Evolutionary conservation across 1,140 invertebrate genomes (phyloP), one percentile per base, ranked within the genome.

Genomic region (Eumeta japonica): DNA sequence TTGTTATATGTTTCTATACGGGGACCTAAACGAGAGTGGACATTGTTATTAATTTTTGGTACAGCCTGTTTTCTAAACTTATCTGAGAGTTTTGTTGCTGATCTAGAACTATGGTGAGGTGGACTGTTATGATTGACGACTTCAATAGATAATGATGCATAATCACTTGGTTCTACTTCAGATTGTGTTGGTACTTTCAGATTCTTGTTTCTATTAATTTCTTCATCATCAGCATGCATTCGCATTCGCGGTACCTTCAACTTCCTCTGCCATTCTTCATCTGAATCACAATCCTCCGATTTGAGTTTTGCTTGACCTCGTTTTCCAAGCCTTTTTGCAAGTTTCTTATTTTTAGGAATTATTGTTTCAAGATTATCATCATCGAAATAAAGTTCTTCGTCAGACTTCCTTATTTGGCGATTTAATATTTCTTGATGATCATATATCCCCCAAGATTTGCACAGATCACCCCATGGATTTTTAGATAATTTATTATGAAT

Each of bases 201-300:
- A 37, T 55, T 70, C 45, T 55, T 45, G 39, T 61, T 76, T 48
- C 78, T 73, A 57, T 83, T 84, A 45, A 81, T 79, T 60, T 89
- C 87, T 62, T 89, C 85, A 53, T 90, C 88, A 72, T 92, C 89
- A n/a, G 89, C 89, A 62, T 87, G 87, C 89, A 92, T 92, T 58
- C 87, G 76, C 88, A 90, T 90, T 46, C 85, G 68, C 1, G 84
- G 80, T 19, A 80, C 65, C 73, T 87, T 89, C 14, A 76, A 81
- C 50, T 81, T 80, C 37, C 72, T 79, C 37, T 71, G 77, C 81
- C 81, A 81, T 70, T 50, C 81, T 13, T 57, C 49, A 50, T 72
- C 66, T 41, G 65, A 79, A 46, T 60, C 70, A 46, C 75, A 71
- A 1, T 68, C 64, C 10, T 74, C 60, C 38, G 54, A 52, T 10